A percentile compares a stretch with the other conserved stretches of the same genome.
These are phyloP conservation scores for Agapornis roseicollis DNA, from an alignment of 2,113 vertebrate genomes.

Conservation along the genomic window DNA sequence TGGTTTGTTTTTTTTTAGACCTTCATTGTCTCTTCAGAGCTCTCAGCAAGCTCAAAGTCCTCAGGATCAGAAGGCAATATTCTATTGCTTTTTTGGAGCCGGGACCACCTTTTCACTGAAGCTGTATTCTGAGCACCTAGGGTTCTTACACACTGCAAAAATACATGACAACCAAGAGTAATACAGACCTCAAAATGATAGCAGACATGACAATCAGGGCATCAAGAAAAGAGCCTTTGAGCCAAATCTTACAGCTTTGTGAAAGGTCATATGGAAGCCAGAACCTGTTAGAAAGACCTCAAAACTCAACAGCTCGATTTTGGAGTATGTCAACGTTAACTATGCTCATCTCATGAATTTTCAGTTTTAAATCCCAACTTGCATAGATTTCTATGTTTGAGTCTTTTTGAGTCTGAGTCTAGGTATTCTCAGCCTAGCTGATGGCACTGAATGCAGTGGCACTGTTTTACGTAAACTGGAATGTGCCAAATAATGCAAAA, in stretches of 20 bases:
- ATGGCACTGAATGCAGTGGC: not conserved
- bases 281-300: not conserved
- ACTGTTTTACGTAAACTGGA: not conserved
- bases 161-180: not conserved
- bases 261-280: not conserved
- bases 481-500: conserved; percentile 18
- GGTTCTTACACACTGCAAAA: not conserved
- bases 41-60: not conserved
- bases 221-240: not conserved
- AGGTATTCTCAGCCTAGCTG: not conserved
- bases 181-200: not conserved
- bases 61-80: not conserved
- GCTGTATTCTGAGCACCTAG: not conserved
- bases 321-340: not conserved
- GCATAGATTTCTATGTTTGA: not conserved
- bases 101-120: not conserved
- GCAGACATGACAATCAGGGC: not conserved
- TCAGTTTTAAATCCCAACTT: not conserved
- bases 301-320: not conserved
- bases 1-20: not conserved
- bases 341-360: not conserved
- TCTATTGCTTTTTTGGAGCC: not conserved
- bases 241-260: not conserved
- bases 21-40: not conserved
- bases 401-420: not conserved